These are phyloP conservation scores for Psilopsiagon aymara DNA, from an alignment of 2,113 vertebrate genomes.

Conservation along the genomic window DNA sequence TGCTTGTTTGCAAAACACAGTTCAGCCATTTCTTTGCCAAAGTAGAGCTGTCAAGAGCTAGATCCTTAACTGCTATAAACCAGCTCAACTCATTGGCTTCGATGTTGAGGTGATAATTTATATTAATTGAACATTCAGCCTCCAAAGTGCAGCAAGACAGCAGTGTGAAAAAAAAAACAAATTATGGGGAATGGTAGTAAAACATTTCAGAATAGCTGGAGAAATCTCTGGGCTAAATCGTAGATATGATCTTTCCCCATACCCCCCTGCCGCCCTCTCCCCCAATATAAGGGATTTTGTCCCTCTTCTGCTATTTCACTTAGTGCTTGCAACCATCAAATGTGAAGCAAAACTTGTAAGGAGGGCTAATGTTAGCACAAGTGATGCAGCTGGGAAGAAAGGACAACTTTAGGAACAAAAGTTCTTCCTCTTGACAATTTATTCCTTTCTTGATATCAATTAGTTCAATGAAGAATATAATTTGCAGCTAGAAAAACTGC, in stretches of 20 bases:
- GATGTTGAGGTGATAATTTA: not conserved
- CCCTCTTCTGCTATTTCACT: not conserved
- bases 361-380: not conserved
- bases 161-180: not conserved
- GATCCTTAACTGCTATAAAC: constrained; percentile 34
- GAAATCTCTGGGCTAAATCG: not conserved
- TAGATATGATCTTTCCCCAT: not conserved
- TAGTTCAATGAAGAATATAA: not conserved
- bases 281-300: not conserved
- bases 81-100: not conserved
- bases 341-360: not conserved
- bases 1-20: constrained; percentile 57
- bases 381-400: not conserved
- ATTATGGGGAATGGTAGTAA: not conserved
- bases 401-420: not conserved
- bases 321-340: not conserved
- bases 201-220: not conserved
- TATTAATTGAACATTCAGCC: not conserved
- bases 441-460: not conserved
- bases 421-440: not conserved
- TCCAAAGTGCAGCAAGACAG: not conserved
- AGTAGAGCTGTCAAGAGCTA: not conserved
- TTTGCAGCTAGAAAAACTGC: not conserved
- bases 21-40: constrained; percentile 42
- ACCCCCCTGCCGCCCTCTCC: no score